Evolutionary conservation across 2,797 vertebrate species (phyloP).

Genomic region (Ptychobarbus kaznakovi): DNA sequence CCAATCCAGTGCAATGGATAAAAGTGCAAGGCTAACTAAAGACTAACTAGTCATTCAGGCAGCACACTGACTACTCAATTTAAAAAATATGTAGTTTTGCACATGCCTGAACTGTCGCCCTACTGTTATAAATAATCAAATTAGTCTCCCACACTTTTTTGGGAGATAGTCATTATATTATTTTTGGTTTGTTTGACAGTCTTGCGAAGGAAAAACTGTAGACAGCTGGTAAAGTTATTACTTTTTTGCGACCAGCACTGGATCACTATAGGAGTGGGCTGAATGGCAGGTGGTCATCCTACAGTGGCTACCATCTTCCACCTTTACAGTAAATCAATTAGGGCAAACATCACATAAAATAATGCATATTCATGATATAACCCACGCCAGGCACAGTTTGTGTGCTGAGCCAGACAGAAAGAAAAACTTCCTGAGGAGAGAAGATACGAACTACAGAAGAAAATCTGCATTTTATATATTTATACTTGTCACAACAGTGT

Average conservation of each 20-base stretch:
- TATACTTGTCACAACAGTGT: constrained; percentile 12
- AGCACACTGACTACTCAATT: not conserved
- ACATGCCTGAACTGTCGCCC: not conserved
- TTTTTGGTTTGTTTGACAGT: not conserved
- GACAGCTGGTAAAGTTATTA: not conserved
- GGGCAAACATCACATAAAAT: not conserved
- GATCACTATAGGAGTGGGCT: not conserved
- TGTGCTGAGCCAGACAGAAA: constrained; percentile 4
- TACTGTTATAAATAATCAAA: not conserved
- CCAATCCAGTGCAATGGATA: not conserved
- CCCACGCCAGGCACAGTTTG: not conserved
- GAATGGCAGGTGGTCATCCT: not conserved
- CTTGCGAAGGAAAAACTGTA: not conserved
- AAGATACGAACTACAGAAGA: not conserved
- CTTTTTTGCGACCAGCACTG: constrained; percentile 8
- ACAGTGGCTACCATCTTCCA: constrained; percentile 12
- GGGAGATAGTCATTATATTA: not conserved
- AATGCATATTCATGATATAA: constrained; percentile 7
- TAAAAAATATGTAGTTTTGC: not conserved
- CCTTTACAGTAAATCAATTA: not conserved
- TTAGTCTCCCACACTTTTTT: not conserved
- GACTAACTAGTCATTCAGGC: not conserved
- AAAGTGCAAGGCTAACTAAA: not conserved
- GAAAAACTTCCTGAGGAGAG: not conserved
- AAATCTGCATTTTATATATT: not conserved